Percentiles rank a stretch among this genome's conserved stretches.
phyloP scores from a whole-genome alignment of 2,797 vertebrate genomes.

The Monodelphis domestica region DNA sequence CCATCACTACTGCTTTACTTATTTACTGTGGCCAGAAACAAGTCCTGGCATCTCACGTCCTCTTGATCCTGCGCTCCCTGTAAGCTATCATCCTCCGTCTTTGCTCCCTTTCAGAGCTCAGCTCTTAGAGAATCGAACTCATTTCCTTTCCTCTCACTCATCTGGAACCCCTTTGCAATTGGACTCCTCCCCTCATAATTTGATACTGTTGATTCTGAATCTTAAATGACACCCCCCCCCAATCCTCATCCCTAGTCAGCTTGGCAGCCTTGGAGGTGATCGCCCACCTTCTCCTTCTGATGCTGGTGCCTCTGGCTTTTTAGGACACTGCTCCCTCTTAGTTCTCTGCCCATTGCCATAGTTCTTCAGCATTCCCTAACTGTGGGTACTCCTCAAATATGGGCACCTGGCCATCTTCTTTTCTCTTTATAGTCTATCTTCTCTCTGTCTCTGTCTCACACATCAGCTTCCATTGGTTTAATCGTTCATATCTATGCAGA shows the following conservation, averaged over 20 bases:
- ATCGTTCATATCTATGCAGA: not conserved
- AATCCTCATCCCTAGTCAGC: not conserved
- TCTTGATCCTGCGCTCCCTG: too few relatives aligned
- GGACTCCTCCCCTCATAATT: not conserved
- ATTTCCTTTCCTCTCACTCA: not conserved
- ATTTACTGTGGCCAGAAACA: not conserved
- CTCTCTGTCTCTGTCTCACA: not conserved
- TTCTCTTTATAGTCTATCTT: not conserved
- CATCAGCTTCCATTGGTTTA: not conserved
- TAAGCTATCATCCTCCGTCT: not conserved
- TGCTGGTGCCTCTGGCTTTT: not conserved
- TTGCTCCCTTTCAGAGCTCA: not conserved
- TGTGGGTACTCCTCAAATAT: not conserved
- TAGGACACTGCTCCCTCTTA: not conserved
- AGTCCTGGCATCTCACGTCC: not conserved
- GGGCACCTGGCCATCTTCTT: not conserved
- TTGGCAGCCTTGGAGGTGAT: not conserved
- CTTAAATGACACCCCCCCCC: not conserved
- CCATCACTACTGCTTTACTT: not conserved
- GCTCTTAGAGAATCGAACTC: not conserved
- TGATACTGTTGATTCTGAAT: not conserved
- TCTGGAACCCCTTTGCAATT: too few relatives aligned
- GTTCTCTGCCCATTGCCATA: not conserved
- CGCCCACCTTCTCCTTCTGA: not conserved
- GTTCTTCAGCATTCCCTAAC: not conserved